These are phyloP conservation scores for Drosophila mulleri DNA, from an alignment of 2,888 invertebrate species.

Conservation along the genomic window DNA sequence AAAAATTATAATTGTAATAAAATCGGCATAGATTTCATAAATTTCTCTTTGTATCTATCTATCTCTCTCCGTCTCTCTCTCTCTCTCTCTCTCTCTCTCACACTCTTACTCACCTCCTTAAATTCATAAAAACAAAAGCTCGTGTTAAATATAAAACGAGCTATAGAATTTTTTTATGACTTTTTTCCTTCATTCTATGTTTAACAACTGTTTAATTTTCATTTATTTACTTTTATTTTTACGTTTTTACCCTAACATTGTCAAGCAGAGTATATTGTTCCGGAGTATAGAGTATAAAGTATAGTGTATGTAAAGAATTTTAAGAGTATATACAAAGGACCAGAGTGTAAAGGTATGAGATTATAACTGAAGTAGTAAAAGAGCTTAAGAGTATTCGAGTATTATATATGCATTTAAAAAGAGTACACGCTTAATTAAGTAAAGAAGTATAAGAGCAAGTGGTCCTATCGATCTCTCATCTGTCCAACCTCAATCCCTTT, in stretches of 20 bases:
- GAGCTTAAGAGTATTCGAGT: not conserved
- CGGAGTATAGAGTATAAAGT: too few species aligned
- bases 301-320: too few species aligned
- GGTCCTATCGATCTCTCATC: not conserved
- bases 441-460: not conserved
- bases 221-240: constrained; percentile 24
- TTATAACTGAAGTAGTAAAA: not conserved
- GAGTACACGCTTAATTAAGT: too few species aligned
- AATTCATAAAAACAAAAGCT: not conserved
- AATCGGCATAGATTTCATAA: not conserved
- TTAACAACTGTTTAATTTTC: constrained; percentile 45
- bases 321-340: too few species aligned
- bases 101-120: not conserved
- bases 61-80: not conserved
- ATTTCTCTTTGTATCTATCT: not conserved
- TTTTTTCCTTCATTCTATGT: constrained; percentile 23
- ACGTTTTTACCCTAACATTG: not conserved
- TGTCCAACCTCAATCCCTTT: too few species aligned
- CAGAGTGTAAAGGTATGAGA: not conserved
- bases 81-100: not conserved
- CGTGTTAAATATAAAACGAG: not conserved
- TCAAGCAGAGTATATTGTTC: not conserved
- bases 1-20: not conserved
- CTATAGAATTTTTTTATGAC: constrained; percentile 21
- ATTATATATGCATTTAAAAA: too few species aligned